Conservation (phyloP, 2,797 vertebrate species). For the Malurus leucopterus region DNA sequence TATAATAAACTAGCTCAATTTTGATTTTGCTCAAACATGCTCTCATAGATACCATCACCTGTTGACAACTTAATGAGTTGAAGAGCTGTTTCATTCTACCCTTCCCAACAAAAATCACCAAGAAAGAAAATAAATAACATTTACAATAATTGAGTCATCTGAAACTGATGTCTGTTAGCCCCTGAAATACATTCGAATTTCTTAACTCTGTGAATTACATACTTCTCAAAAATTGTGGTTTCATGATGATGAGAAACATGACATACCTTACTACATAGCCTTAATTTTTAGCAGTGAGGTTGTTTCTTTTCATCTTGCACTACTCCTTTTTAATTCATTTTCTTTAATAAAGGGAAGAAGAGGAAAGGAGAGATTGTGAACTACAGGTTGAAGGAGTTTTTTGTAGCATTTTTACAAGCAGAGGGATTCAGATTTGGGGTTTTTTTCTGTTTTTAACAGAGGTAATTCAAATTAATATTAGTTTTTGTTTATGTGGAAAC, state of each 20-base stretch:
- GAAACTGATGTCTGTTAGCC: neutral
- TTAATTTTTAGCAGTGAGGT: neutral
- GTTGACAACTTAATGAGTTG: neutral
- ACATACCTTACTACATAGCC: neutral
- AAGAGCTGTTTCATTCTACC: neutral
- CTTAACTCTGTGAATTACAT: neutral
- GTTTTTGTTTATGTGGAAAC: neutral
- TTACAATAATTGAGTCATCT: neutral
- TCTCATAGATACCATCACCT: neutral
- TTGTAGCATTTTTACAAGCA: neutral
- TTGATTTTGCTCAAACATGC: neutral
- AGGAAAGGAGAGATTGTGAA: neutral
- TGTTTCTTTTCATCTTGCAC: neutral
- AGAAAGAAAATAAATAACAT: neutral
- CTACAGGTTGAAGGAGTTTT: neutral
- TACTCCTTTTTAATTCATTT: neutral
- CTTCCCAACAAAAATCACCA: neutral
- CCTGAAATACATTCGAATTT: neutral
- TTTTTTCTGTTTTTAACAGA: neutral
- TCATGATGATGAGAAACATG: neutral
- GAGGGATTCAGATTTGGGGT: rapidly evolving
- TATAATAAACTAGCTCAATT: neutral
- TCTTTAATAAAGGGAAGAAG: neutral
- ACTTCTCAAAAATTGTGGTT: neutral
- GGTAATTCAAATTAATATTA: slow-evolving; percentile 12